A percentile compares a stretch with the other conserved stretches of the same genome.
phyloP scores from a whole-genome alignment of 2,797 vertebrate genomes.

The Parotocinclus haroldoi region DNA sequence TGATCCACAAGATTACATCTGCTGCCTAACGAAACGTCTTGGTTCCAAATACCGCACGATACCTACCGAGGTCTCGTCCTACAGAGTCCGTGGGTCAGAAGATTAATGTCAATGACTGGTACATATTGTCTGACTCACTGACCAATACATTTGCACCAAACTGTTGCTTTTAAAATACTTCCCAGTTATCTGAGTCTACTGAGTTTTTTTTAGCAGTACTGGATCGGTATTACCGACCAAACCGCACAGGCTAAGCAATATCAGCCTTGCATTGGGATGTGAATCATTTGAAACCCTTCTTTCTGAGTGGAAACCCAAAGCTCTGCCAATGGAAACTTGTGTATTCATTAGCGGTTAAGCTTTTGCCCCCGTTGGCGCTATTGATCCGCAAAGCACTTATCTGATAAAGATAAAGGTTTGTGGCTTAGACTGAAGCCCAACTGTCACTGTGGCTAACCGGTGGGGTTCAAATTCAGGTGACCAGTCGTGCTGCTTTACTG shows the following conservation, averaged over 20 bases:
- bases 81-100: too few species aligned
- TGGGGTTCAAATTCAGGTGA: neutral
- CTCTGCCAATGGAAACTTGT: conserved; percentile 23
- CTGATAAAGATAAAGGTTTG: conserved; percentile 41
- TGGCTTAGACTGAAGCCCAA: conserved; percentile 29
- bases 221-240: neutral
- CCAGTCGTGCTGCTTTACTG: neutral
- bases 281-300: conserved; percentile 7
- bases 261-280: conserved; percentile 6
- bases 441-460: conserved; percentile 13
- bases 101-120: too few species aligned
- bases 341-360: conserved; percentile 50
- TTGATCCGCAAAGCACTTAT: conserved; percentile 45
- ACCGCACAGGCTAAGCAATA: neutral
- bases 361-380: conserved; percentile 36
- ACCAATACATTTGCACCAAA: neutral
- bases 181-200: neutral
- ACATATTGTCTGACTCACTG: too few species aligned
- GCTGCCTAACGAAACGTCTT: too few species aligned
- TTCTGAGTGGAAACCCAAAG: conserved; percentile 13
- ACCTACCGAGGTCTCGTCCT: too few species aligned
- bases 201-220: neutral
- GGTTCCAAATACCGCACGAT: too few species aligned
- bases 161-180: neutral
- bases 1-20: too few species aligned